Percentiles rank a stretch among this genome's conserved stretches.
Evolutionary conservation across 2,888 invertebrate genomes (phyloP).

Genomic region (Furcula furcula): DNA sequence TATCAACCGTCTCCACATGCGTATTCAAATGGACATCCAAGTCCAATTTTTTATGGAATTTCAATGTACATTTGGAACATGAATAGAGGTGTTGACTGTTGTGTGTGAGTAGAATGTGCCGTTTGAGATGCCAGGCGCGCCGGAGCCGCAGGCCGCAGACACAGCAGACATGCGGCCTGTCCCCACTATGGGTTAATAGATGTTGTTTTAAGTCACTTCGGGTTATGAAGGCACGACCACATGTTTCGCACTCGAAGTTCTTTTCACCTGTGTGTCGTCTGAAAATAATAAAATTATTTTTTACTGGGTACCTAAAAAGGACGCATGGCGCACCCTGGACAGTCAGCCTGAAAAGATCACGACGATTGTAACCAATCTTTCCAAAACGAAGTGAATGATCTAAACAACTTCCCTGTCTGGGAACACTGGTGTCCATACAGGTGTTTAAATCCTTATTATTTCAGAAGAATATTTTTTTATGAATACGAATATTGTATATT

Average conservation of each 20-base stretch:
- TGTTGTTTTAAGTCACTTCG: constrained; percentile 73
- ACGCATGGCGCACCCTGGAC: too few species aligned
- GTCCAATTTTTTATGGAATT: constrained; percentile 45
- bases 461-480: too few species aligned
- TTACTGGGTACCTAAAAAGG: too few species aligned
- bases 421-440: too few species aligned
- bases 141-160: constrained; percentile 63
- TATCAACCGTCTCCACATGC: constrained; percentile 20
- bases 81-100: constrained; percentile 35
- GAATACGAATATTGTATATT: too few species aligned
- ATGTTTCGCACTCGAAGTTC: constrained; percentile 66
- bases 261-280: constrained; percentile 76
- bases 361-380: too few species aligned
- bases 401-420: too few species aligned
- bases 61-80: constrained; percentile 43
- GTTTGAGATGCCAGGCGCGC: constrained; percentile 64
- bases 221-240: constrained; percentile 67
- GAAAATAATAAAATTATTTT: constrained; percentile 36
- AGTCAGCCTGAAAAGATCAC: too few species aligned
- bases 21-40: constrained; percentile 47
- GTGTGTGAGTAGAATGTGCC: constrained; percentile 61
- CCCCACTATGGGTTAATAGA: constrained; percentile 59
- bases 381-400: too few species aligned
- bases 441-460: too few species aligned
- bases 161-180: constrained; percentile 60